Conservation (phyloP, 2,797 vertebrate species). For the Protosalanx chinensis region DNA sequence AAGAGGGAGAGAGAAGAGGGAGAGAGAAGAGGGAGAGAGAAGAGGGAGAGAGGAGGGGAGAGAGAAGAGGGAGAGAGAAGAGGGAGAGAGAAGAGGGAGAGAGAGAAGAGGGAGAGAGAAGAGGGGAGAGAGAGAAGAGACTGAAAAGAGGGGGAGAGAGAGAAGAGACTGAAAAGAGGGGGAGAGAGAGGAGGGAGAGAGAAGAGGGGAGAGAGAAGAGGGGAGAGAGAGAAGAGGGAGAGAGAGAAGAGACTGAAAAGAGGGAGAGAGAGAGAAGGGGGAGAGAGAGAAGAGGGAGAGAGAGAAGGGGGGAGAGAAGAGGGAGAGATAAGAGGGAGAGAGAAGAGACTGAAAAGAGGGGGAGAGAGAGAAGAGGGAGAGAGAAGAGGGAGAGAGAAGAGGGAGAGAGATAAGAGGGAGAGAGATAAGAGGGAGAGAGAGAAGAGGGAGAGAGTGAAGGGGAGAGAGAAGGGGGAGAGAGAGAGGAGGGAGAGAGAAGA, state of each 20-base stretch:
- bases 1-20: not conserved
- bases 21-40: not conserved
- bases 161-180: not conserved
- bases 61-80: not conserved
- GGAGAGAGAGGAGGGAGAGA: not conserved
- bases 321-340: not conserved
- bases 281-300: no score
- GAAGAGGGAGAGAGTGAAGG: conserved; percentile 4
- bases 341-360: not conserved
- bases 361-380: not conserved
- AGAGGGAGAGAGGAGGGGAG: not conserved
- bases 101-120: not conserved
- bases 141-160: not conserved
- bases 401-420: not conserved
- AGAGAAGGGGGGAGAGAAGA: not conserved
- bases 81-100: not conserved
- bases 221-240: not conserved
- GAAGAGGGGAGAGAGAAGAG: not conserved
- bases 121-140: not conserved
- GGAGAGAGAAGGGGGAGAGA: not conserved
- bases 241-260: not conserved
- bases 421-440: no score
- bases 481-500: conserved; percentile 1
- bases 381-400: no score
- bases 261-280: not conserved